Base-by-base conservation (phyloP, 2,113 vertebrate species). In the Ophthalmolycus amberensis region DNA sequence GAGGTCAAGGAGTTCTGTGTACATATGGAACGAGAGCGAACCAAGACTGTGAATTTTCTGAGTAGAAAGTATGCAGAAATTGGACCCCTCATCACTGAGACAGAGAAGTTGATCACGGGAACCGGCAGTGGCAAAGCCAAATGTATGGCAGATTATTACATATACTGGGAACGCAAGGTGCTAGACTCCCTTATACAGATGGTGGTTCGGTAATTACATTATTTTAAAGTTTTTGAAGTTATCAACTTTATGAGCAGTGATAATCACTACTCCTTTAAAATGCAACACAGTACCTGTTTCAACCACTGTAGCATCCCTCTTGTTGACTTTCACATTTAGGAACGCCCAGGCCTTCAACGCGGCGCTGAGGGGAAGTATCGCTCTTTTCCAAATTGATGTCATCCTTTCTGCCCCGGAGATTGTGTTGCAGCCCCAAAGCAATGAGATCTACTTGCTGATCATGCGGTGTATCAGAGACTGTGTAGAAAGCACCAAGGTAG, bases 1-100 rank as follows among this genome's bases (percentile, higher is more conserved):
- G 98, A 95, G 14, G 91, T 94, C 40, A 97, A 97, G 83, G 95
- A 97, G 48, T 99, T 98, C 91, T 99, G 95, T 91, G 96, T 96
- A 71, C 79, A 90, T 54, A 82, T 97, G 27, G 97, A 97, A 54
- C 84, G 12, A n/a, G 96, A 97, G 67, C 89, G 95, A 69, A 27
- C 44, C 42, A 97, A 94, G 75, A 96, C 96, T 6, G 46, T 96
- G 74, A 93, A 91, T 76, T 79, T 94, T 56, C 91, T 99, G 88
- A 89, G 94, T 32, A 93, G 84, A 74, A 96, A 95, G 67, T 98
- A 98, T 85, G 74, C 94, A n/a, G 95, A 95, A 18, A 95, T 99
- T 7, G 93, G 95, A 60, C 95, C 95, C 0, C 85, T 97, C 60
- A 95, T 99, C 70, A 97, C 92, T 62, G 96, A 97, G 86, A 96